A percentile compares a stretch with the other conserved stretches of the same genome.
These are phyloP conservation scores for Corythucha ciliata DNA, from an alignment of 2,888 invertebrate genomes.

Conservation along the genomic window DNA sequence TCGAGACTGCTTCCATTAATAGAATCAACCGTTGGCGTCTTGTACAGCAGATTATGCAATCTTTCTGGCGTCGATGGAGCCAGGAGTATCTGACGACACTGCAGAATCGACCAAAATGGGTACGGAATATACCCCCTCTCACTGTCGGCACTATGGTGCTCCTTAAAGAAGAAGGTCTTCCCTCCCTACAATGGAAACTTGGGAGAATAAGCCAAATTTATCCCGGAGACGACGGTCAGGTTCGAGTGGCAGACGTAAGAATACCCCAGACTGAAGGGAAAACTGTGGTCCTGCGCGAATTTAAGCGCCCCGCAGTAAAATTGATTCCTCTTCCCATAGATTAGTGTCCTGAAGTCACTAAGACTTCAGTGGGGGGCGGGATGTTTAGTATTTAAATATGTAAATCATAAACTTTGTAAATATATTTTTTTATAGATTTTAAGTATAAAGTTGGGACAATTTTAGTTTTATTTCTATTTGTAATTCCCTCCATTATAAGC, in stretches of 20 bases:
- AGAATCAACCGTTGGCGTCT: constrained; percentile 6
- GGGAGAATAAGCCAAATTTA: background rate
- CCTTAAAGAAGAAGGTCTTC: background rate
- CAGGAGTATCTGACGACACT: constrained; percentile 11
- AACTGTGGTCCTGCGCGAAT: too few species aligned
- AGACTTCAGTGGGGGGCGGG: too few species aligned
- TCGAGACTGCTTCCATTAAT: background rate
- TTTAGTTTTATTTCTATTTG: too few species aligned
- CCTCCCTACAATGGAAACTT: constrained; percentile 2
- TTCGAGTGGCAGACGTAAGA: background rate
- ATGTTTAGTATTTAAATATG: too few species aligned
- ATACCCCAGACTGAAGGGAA: too few species aligned
- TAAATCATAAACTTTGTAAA: too few species aligned
- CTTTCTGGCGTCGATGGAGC: constrained; percentile 11
- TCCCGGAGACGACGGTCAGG: background rate
- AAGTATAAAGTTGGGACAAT: too few species aligned
- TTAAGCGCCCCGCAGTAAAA: too few species aligned
- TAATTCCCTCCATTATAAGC: too few species aligned
- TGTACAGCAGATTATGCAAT: background rate
- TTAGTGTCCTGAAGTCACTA: too few species aligned
- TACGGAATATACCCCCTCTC: background rate
- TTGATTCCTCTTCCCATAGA: too few species aligned
- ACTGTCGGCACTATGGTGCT: background rate
- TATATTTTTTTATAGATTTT: too few species aligned
- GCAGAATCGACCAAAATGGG: constrained; percentile 1